Percentiles rank a stretch among this genome's conserved stretches.
phyloP scores from a whole-genome alignment of 2,113 vertebrate species.

The Chionomys nivalis region DNA sequence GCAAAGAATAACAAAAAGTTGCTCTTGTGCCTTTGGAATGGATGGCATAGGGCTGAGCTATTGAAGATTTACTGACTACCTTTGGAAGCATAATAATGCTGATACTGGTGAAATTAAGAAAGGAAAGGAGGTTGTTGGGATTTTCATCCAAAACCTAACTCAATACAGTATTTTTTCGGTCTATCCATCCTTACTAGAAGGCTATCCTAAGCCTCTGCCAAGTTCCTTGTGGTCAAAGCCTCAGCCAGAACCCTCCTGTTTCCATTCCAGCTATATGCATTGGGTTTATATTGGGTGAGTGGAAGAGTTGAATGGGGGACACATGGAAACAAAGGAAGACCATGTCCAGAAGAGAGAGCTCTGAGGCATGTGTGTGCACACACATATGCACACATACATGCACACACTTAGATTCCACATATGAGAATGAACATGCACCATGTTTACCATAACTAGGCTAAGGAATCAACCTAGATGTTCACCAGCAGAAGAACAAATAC shows the following conservation, averaged over 20 bases:
- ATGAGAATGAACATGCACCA: background rate
- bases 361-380: background rate
- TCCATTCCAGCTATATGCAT: background rate
- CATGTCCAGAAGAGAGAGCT: background rate
- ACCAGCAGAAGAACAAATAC: background rate
- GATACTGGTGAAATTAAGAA: background rate
- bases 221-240: conserved; percentile 45
- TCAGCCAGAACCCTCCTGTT: background rate
- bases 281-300: background rate
- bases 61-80: conserved; percentile 56
- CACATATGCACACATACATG: background rate
- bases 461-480: background rate
- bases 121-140: background rate
- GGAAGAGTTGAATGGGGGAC: background rate
- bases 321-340: background rate
- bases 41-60: conserved; percentile 34
- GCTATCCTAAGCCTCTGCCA: conserved; percentile 50
- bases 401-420: background rate
- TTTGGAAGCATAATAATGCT: conserved; percentile 67
- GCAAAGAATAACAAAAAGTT: conserved; percentile 43
- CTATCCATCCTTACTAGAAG: conserved; percentile 34
- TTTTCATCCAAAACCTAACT: conserved; percentile 69
- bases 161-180: conserved; percentile 13
- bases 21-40: conserved; percentile 46
- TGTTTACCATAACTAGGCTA: background rate